Percentiles rank a stretch among this genome's conserved stretches.
Conservation (phyloP, 2,113 vertebrate species). For the Aptenodytes patagonicus region DNA sequence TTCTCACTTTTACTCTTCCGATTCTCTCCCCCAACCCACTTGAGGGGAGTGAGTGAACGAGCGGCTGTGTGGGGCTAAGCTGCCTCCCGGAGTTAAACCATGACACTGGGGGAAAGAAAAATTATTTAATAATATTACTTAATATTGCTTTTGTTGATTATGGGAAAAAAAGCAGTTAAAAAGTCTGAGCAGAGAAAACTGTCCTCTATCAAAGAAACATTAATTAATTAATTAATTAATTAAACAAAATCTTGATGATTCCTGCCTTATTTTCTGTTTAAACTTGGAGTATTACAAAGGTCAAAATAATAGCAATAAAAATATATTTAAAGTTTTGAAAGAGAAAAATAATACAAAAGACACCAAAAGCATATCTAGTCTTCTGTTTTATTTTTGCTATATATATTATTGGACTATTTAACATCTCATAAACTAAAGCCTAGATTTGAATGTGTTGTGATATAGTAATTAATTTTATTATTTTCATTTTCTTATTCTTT, state of each 20-base stretch:
- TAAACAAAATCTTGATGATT: background rate
- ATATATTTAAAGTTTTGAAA: background rate
- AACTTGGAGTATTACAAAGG: background rate
- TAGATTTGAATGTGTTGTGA: background rate
- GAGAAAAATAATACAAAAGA: background rate
- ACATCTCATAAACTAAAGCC: background rate
- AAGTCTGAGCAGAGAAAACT: background rate
- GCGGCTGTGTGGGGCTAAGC: background rate
- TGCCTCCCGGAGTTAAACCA: background rate
- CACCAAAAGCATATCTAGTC: background rate
- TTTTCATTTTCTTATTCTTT: background rate
- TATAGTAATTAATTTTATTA: background rate
- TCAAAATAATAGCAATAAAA: background rate
- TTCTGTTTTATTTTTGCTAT: background rate
- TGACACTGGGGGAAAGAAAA: background rate
- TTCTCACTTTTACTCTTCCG: no score
- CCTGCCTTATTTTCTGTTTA: background rate
- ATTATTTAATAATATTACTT: background rate
- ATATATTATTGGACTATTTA: background rate
- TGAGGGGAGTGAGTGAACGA: background rate
- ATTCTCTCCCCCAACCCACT: no score
- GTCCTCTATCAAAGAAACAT: background rate
- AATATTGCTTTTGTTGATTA: background rate
- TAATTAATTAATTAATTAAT: background rate
- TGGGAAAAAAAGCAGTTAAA: background rate